phyloP scores from a whole-genome alignment of 2,113 vertebrate species.

The Dascyllus trimaculatus region DNA sequence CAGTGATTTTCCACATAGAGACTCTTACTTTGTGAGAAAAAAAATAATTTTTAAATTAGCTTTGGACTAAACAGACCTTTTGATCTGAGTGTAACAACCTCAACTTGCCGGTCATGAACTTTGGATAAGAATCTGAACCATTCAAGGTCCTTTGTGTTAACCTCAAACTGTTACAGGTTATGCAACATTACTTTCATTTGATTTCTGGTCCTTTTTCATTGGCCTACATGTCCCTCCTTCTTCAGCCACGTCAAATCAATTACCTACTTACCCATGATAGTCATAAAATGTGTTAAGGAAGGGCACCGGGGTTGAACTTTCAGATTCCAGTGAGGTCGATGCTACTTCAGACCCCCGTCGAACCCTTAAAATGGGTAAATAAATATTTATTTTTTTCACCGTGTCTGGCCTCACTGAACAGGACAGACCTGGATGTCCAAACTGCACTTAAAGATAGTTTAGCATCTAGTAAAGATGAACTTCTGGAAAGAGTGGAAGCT shows the following conservation, averaged over 20 bases:
- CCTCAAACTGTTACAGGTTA: neutral
- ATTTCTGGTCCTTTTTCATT: neutral
- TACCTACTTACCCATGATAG: neutral
- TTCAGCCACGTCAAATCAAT: slow-evolving; percentile 22
- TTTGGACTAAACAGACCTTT: neutral
- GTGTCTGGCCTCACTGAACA: neutral
- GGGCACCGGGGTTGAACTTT: neutral
- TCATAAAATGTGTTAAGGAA: slow-evolving; percentile 7
- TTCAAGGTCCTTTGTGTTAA: slow-evolving; percentile 1
- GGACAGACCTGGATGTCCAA: neutral
- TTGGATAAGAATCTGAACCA: neutral
- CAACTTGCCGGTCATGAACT: neutral
- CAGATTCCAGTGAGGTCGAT: neutral
- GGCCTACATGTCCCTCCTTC: neutral
- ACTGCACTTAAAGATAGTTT: neutral
- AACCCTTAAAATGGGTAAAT: slow-evolving; percentile 20
- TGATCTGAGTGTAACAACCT: too few relatives aligned
- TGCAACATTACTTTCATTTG: slow-evolving; percentile 1
- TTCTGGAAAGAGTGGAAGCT: neutral
- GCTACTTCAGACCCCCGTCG: neutral
- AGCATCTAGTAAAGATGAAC: slow-evolving; percentile 7
- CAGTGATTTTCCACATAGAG: neutral
- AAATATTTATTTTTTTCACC: slow-evolving; percentile 22
- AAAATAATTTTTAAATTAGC: neutral
- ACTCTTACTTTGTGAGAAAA: neutral